phyloP scores from a whole-genome alignment of 2,113 vertebrate genomes.

The human (Homo sapiens) region GRCh38 chr2:138371001-138371500 shows the following conservation, averaged over 20 bases:
- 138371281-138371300: neutral
- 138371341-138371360: neutral
- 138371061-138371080: too few species aligned
- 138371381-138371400: neutral
- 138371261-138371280: neutral
- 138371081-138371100: too few species aligned
- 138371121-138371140: neutral
- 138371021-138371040: too few species aligned
- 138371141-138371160: neutral
- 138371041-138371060: too few species aligned
- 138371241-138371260: neutral
- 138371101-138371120: neutral
- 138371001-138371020: too few species aligned
- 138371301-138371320: neutral
- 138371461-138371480: neutral
- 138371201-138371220: neutral
- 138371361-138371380: neutral
- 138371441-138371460: neutral
- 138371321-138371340: neutral
- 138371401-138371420: neutral
- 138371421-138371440: neutral
- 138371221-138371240: neutral
- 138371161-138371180: neutral
- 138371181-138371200: neutral
- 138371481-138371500: neutral